A percentile compares a stretch with the other conserved stretches of the same genome.
phyloP scores from a whole-genome alignment of 2,113 vertebrate genomes.

The Holacanthus passer region DNA sequence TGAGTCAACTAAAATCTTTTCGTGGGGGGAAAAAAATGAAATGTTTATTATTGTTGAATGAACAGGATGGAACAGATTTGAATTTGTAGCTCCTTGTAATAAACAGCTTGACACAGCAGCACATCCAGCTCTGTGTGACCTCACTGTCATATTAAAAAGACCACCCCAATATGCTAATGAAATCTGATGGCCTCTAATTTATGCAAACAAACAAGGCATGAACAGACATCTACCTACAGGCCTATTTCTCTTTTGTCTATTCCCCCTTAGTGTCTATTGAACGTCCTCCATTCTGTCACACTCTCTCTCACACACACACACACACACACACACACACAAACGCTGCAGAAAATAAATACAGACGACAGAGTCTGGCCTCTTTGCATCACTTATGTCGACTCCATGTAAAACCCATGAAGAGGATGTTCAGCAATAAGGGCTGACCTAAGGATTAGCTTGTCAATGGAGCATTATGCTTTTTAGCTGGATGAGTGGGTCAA shows the following conservation, averaged over 20 bases:
- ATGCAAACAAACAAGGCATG: constrained; percentile 53
- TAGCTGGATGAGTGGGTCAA: constrained; percentile 61
- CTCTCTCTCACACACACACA: constrained; percentile 10
- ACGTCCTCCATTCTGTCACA: constrained; percentile 9
- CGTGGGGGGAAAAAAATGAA: background rate
- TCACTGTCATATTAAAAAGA: constrained; percentile 31
- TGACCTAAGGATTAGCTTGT: constrained; percentile 47
- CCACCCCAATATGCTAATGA: constrained; percentile 71
- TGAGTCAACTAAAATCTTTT: too few relatives aligned
- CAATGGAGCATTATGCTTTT: constrained; percentile 54
- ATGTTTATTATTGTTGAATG: too few relatives aligned
- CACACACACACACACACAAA: constrained; percentile 5
- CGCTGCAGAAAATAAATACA: background rate
- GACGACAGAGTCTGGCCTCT: constrained; percentile 14
- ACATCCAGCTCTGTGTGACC: constrained; percentile 24
- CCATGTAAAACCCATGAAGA: constrained; percentile 25
- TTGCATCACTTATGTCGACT: constrained; percentile 5
- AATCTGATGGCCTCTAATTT: constrained; percentile 53
- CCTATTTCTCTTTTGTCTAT: constrained; percentile 31
- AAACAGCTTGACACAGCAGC: background rate
- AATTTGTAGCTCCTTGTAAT: constrained; percentile 4
- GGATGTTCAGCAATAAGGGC: constrained; percentile 16
- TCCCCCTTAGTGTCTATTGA: background rate
- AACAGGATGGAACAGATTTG: background rate
- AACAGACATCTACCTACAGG: constrained; percentile 30